A percentile compares a stretch with the other conserved stretches of the same genome.
phyloP scores from a whole-genome alignment of 1,140 invertebrate genomes.

The Elysia chlorotica region DNA sequence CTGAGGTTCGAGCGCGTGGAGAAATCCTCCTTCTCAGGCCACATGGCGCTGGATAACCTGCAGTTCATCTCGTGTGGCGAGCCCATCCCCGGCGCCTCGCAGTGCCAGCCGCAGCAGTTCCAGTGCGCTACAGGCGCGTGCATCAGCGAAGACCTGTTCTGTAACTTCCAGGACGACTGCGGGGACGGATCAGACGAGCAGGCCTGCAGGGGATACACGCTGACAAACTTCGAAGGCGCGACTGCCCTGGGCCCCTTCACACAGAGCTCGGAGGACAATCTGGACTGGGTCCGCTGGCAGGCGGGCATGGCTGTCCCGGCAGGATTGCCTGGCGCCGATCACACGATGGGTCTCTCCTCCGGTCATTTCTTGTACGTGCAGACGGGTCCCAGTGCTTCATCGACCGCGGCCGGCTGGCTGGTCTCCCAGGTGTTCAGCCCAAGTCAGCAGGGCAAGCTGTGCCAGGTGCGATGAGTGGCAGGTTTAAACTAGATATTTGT shows the following conservation, averaged over 20 bases:
- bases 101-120: conserved; percentile 41
- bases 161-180: conserved; percentile 80
- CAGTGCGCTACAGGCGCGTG: conserved; percentile 48
- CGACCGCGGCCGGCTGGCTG: conserved; percentile 54
- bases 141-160: conserved; percentile 42
- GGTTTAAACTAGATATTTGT: neutral
- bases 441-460: conserved; percentile 1
- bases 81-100: conserved; percentile 15
- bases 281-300: conserved; percentile 41
- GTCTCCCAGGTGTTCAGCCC: conserved; percentile 26
- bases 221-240: conserved; percentile 42
- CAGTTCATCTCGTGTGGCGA: conserved; percentile 61
- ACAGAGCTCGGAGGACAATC: conserved; percentile 39
- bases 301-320: conserved; percentile 27
- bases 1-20: conserved; percentile 6
- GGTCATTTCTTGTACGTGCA: conserved; percentile 58
- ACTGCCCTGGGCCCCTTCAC: conserved; percentile 30
- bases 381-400: conserved; percentile 59
- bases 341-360: conserved; percentile 39
- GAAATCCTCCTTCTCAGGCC: conserved; percentile 62
- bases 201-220: conserved; percentile 3
- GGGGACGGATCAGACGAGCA: conserved; percentile 95
- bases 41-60: conserved; percentile 79
- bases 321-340: conserved; percentile 44
- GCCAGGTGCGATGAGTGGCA: neutral